These are phyloP conservation scores for Cygnus atratus DNA, from an alignment of 2,113 vertebrate genomes.

Conservation along the genomic window DNA sequence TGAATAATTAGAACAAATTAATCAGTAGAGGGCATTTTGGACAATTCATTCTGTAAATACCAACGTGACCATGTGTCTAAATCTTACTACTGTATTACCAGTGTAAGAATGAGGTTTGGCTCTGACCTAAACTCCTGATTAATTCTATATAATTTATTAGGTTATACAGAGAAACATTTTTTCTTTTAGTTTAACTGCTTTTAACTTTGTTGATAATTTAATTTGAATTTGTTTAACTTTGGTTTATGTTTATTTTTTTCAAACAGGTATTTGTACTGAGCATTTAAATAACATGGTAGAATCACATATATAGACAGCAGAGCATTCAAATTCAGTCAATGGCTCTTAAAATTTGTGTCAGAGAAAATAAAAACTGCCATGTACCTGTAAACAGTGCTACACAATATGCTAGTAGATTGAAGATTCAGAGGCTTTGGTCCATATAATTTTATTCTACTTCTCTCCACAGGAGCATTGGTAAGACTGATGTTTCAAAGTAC, in stretches of 20 bases:
- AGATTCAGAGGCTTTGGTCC: slow-evolving; percentile 14
- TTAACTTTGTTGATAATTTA: neutral
- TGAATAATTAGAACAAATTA: neutral
- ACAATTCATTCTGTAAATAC: neutral
- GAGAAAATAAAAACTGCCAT: neutral
- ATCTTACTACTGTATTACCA: neutral
- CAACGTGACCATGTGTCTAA: neutral
- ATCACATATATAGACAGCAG: neutral
- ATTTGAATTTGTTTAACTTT: neutral
- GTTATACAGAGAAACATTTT: neutral
- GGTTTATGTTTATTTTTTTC: neutral
- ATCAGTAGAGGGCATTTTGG: neutral
- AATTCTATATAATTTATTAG: neutral
- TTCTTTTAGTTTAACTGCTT: neutral
- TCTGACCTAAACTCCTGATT: neutral
- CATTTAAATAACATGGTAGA: neutral
- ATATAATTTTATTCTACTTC: slow-evolving; percentile 19
- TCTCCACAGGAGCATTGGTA: neutral
- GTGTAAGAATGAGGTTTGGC: neutral
- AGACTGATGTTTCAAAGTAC: neutral
- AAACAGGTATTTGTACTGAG: neutral
- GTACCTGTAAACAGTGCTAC: neutral
- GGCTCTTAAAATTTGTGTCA: neutral
- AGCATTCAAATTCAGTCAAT: neutral
- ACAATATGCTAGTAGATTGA: neutral